phyloP scores from a whole-genome alignment of 2,113 vertebrate genomes.

The Rhegmatorhina hoffmannsi region DNA sequence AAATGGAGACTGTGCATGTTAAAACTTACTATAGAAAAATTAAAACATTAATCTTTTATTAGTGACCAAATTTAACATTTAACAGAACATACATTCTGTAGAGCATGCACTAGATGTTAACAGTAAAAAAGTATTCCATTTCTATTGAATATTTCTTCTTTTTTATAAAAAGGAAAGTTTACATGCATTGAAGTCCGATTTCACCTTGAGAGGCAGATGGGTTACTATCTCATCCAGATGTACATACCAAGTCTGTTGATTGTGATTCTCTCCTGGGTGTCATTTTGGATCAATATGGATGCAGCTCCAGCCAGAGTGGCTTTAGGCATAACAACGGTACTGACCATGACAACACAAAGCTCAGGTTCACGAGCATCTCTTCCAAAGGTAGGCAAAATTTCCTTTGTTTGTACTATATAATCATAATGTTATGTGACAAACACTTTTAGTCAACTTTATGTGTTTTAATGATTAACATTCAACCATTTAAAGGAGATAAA shows the following conservation, averaged over 20 bases:
- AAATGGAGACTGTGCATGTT: neutral
- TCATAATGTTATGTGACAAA: neutral
- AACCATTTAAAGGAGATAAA: neutral
- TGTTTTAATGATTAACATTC: neutral
- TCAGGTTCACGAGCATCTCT: constrained; percentile 95
- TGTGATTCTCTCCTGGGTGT: constrained; percentile 96
- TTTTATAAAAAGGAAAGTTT: constrained; percentile 85
- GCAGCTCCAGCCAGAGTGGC: constrained; percentile 95
- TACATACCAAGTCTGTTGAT: constrained; percentile 90
- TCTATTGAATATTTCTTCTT: constrained; percentile 24
- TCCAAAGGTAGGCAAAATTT: constrained; percentile 83
- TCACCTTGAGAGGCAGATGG: constrained; percentile 97
- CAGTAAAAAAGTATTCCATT: neutral
- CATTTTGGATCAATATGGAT: constrained; percentile 94
- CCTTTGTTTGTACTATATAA: neutral
- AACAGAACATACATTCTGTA: neutral
- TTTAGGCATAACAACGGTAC: constrained; percentile 95
- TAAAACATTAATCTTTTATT: neutral
- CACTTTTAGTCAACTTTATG: neutral
- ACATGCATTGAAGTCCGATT: constrained; percentile 97
- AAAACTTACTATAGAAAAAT: neutral
- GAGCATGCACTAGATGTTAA: neutral
- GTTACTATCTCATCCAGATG: constrained; percentile 99
- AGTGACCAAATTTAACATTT: neutral
- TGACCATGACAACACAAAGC: constrained; percentile 98